These are phyloP conservation scores for Poecile atricapillus DNA, from an alignment of 2,113 vertebrate genomes.

Conservation along the genomic window DNA sequence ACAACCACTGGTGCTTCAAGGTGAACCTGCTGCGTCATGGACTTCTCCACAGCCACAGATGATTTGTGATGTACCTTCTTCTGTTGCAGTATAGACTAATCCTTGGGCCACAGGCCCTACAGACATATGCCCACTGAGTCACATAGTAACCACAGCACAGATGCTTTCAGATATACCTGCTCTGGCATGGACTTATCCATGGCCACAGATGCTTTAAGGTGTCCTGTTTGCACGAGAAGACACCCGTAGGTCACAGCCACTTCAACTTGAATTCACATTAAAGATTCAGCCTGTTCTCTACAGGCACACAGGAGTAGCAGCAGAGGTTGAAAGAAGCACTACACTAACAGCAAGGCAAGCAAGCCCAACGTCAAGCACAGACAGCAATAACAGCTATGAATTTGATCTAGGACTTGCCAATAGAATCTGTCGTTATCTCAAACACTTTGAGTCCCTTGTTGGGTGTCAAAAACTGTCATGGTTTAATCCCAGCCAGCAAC, in stretches of 20 bases:
- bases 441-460: background rate
- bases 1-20: background rate
- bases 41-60: no score
- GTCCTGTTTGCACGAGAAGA: rapidly evolving
- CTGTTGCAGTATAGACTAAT: background rate
- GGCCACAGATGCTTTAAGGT: background rate
- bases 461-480: background rate
- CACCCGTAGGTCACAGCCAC: background rate
- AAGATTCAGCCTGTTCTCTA: background rate
- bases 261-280: background rate
- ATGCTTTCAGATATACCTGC: background rate
- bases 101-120: background rate
- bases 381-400: background rate
- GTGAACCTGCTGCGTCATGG: background rate
- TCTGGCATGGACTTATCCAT: background rate
- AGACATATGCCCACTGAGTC: background rate
- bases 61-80: background rate
- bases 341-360: background rate
- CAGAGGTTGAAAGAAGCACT: background rate
- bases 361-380: background rate
- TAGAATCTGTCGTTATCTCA: background rate
- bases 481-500: background rate
- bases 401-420: background rate
- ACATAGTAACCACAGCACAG: background rate
- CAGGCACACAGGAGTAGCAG: background rate